Base-by-base conservation (phyloP, 1,140 invertebrate species). In the Aplysia californica region DNA sequence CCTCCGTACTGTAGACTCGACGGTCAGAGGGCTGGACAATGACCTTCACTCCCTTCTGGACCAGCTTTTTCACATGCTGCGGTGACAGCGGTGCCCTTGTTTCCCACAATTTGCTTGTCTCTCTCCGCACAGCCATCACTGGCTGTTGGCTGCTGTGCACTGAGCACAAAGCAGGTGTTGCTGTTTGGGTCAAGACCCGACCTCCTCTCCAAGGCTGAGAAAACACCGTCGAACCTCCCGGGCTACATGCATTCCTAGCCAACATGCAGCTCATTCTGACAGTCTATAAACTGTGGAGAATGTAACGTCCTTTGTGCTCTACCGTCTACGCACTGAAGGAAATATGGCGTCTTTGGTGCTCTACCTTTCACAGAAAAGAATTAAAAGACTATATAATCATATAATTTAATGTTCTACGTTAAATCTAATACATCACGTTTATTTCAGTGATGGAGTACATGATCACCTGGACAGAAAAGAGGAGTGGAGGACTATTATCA, bases 41-140 rank as follows among this genome's bases (percentile, higher is more conserved):
- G 29, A 99, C 97, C 90, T 96, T 97, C 18, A 97, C 93, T 3
- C 97, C 97, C 67, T 88, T 82, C 78, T 94, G 91, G 10, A 96
- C 94, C 65, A 99, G 89, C 82, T 94, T 94, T 74, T 94, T 93
- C 0, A 99, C 98, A 86, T 99, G 97, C 4, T 92, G 88, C 0
- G 98, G 98, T 0, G 96, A 94, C 50, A 99, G 93, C 0, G 98
- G 96, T 0, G 98, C 98, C 79, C 98, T 91, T 83, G 98, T 91
- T 90, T 99, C 98, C 98, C 98, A 99, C 84, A 98, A 96, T 85
- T 96, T 97, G 84, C 98, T 96, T 87, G 98, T 97, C 90, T 99
- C 98, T 36, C 97, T 86, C 33, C 91, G 83, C 44, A 92, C 90
- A 4, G 89, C 91, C 68, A 91, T 78, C 3, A 86, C 82, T 3